phyloP scores from a whole-genome alignment of 2,888 invertebrate species.

The Smittia sp. region DNA sequence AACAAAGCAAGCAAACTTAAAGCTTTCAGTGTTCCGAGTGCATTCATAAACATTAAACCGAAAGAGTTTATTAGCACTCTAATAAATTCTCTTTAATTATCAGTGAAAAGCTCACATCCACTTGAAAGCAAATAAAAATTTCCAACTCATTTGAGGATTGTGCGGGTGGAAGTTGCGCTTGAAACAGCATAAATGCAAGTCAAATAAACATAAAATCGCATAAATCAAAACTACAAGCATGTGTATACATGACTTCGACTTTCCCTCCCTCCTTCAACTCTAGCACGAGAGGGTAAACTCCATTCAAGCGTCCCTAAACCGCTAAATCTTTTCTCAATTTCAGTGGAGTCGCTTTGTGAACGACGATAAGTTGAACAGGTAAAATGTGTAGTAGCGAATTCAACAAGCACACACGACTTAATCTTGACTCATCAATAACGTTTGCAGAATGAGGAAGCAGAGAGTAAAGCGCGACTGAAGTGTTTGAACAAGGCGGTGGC shows the following conservation, averaged over 20 bases:
- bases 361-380: not conserved
- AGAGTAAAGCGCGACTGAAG: not conserved
- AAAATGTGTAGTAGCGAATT: conserved; percentile 1
- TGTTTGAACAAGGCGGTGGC: not conserved
- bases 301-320: not conserved
- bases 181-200: not conserved
- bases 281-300: not conserved
- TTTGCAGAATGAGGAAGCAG: not conserved
- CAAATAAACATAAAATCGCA: conserved; percentile 4
- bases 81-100: conserved; percentile 1
- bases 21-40: not conserved
- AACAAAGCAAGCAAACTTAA: not conserved
- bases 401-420: conserved; percentile 28
- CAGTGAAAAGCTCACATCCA: not conserved
- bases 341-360: not conserved
- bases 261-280: not conserved
- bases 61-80: not conserved
- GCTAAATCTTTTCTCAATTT: not conserved
- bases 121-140: not conserved
- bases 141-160: conserved; percentile 9
- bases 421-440: conserved; percentile 15
- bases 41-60: not conserved
- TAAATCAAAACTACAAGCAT: not conserved
- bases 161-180: not conserved
- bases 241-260: not conserved